A percentile compares a stretch with the other conserved stretches of the same genome.
These are phyloP conservation scores for Callyntrura sp. DNA, from an alignment of 2,888 invertebrate genomes.

Conservation along the genomic window DNA sequence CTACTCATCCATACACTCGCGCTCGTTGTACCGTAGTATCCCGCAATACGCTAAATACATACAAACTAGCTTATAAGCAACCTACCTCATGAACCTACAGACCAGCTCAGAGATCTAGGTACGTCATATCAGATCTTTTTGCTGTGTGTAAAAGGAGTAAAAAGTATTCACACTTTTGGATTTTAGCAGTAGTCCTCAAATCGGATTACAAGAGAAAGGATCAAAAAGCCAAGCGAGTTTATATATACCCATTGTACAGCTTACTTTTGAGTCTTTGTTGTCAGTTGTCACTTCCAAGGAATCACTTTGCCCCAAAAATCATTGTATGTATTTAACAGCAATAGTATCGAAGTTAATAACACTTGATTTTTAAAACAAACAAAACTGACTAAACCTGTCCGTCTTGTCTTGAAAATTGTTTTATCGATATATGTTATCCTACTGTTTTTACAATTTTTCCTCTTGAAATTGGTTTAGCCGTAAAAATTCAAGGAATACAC, in stretches of 20 bases:
- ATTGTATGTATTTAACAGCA: not conserved
- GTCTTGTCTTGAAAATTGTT: constrained; percentile 1
- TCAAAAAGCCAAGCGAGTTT: constrained; percentile 23
- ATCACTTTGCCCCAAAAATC: constrained; percentile 63
- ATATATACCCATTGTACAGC: not conserved
- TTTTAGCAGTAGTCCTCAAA: constrained; percentile 70
- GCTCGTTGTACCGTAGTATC: not conserved
- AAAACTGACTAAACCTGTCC: constrained; percentile 42
- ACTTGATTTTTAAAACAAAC: constrained; percentile 27
- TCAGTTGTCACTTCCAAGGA: not conserved
- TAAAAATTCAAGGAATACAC: not conserved
- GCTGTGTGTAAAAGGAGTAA: constrained; percentile 53
- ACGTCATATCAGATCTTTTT: not conserved
- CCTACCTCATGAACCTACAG: constrained; percentile 9
- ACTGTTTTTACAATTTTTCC: constrained; percentile 15
- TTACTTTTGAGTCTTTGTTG: constrained; percentile 12
- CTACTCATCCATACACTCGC: not conserved
- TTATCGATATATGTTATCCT: no score
- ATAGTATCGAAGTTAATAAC: not conserved
- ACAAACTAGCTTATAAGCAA: not conserved
- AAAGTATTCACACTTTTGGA: constrained; percentile 55
- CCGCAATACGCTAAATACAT: not conserved
- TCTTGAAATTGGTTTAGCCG: not conserved
- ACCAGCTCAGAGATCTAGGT: not conserved
- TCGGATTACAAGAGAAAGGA: constrained; percentile 75